phyloP scores from a whole-genome alignment of 2,797 vertebrate genomes.

The Limnodromus scolopaceus region DNA sequence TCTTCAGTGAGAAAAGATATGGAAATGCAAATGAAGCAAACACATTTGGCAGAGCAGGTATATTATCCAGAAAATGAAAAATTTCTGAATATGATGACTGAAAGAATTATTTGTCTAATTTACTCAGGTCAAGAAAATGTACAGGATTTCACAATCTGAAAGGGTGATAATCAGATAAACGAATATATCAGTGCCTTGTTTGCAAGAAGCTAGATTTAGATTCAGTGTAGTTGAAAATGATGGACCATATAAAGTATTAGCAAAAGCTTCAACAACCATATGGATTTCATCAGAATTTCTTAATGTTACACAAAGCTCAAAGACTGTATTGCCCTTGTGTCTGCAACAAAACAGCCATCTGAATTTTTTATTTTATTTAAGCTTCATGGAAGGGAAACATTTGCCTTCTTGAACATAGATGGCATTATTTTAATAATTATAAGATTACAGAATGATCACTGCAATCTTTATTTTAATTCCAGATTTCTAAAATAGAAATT shows the following conservation, averaged over 20 bases:
- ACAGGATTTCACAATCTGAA: not conserved
- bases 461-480: not conserved
- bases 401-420: not conserved
- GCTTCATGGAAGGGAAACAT: not conserved
- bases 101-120: not conserved
- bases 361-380: not conserved
- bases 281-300: not conserved
- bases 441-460: not conserved
- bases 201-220: not conserved
- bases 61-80: not conserved
- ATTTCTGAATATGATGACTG: not conserved
- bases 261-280: not conserved
- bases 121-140: not conserved
- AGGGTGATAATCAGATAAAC: not conserved
- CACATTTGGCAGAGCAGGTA: not conserved
- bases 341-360: not conserved
- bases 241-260: not conserved
- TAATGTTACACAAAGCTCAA: not conserved
- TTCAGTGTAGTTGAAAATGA: not conserved
- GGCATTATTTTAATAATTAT: not conserved
- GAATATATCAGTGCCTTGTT: not conserved
- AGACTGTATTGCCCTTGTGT: not conserved
- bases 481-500: not conserved
- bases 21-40: not conserved
- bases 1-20: not conserved